Percentiles rank a stretch among this genome's conserved stretches.
phyloP scores from a whole-genome alignment of 2,113 vertebrate species.

The Zeus faber region DNA sequence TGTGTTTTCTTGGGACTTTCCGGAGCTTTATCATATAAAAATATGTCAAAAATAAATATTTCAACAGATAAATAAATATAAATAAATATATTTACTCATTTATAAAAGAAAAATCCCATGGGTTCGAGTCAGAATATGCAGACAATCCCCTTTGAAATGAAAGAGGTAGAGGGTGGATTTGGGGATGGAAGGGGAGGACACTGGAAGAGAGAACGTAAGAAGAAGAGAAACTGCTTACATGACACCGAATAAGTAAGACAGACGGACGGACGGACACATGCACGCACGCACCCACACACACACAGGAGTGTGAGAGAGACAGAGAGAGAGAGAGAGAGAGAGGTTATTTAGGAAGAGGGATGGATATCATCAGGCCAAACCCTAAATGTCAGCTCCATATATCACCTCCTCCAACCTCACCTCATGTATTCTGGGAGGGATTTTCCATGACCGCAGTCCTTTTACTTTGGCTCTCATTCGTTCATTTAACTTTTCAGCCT shows the following conservation, averaged over 20 bases:
- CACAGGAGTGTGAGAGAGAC: no score
- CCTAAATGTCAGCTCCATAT: conserved; percentile 50
- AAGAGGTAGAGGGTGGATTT: background rate
- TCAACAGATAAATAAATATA: conserved; percentile 1
- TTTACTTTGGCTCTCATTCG: conserved; percentile 23
- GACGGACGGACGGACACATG: no score
- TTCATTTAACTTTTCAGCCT: conserved; percentile 28
- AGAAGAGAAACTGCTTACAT: conserved; percentile 20
- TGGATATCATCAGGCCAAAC: conserved; percentile 32
- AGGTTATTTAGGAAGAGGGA: conserved; percentile 24
- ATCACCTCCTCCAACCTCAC: conserved; percentile 54
- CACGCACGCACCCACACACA: no score
- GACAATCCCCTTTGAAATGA: background rate
- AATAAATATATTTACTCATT: background rate
- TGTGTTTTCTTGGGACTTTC: no score
- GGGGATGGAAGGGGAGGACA: no score
- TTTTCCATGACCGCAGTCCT: conserved; percentile 49
- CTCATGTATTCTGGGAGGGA: conserved; percentile 41
- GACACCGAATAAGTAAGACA: no score
- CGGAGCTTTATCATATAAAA: no score
- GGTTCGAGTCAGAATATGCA: background rate
- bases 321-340: conserved; percentile 18
- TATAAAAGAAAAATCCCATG: background rate
- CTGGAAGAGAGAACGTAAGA: conserved; percentile 7
- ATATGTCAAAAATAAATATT: no score